Conservation (phyloP, 1,140 invertebrate genomes). For the Trachymyrmex septentrionalis region DNA sequence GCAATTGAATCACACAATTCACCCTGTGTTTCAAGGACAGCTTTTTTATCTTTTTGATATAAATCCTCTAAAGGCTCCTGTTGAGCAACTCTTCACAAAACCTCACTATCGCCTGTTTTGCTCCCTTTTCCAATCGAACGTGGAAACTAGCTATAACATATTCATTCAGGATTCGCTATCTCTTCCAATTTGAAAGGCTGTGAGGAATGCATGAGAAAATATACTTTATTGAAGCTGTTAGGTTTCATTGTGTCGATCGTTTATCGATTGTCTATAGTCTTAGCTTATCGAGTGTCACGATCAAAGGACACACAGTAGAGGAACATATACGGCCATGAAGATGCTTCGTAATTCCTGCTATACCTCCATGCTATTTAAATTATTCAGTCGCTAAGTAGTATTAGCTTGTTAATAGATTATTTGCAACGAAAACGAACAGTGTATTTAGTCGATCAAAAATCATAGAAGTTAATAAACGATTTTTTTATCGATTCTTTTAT, state of each 20-base stretch:
- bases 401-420: background rate
- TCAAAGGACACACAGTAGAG: slow-evolving; percentile 60
- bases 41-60: background rate
- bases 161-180: slow-evolving; percentile 14
- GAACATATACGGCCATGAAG: background rate
- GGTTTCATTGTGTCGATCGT: slow-evolving; percentile 60
- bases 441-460: background rate
- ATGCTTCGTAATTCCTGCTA: slow-evolving; percentile 35
- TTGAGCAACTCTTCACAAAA: slow-evolving; percentile 10
- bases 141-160: background rate
- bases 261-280: slow-evolving; percentile 48
- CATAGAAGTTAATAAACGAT: background rate
- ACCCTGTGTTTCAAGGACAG: slow-evolving; percentile 27
- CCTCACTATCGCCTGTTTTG: background rate
- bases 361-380: slow-evolving; percentile 24
- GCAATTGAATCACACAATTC: background rate
- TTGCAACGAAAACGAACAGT: background rate
- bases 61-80: background rate
- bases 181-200: slow-evolving; percentile 69
- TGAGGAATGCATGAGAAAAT: slow-evolving; percentile 1
- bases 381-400: background rate
- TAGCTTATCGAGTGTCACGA: slow-evolving; percentile 60
- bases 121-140: background rate
- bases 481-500: background rate
- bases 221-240: slow-evolving; percentile 24